Evolutionary conservation across 2,888 invertebrate genomes (phyloP).

Genomic region (Drosophila ezoana): DNA sequence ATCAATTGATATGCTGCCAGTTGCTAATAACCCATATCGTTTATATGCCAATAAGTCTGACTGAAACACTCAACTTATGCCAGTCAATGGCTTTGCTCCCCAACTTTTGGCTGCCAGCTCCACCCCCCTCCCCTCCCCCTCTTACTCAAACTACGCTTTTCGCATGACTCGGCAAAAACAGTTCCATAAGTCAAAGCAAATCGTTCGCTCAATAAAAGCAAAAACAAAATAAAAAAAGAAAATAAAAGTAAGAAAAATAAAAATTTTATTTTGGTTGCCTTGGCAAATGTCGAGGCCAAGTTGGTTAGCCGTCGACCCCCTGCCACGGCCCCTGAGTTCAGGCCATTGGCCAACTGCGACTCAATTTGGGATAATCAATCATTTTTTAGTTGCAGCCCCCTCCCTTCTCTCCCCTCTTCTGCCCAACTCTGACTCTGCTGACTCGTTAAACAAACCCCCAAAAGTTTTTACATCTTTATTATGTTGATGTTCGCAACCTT

Average conservation of each 20-base stretch:
- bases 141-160: slow-evolving; percentile 13
- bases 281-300: slow-evolving; percentile 53
- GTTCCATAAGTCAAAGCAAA: slow-evolving; percentile 37
- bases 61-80: slow-evolving; percentile 57
- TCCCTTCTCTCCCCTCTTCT: not conserved
- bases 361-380: slow-evolving; percentile 70
- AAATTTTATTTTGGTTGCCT: slow-evolving; percentile 27
- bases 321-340: not conserved
- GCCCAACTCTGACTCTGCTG: slow-evolving; percentile 1
- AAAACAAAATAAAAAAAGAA: not conserved
- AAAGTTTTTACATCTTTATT: slow-evolving; percentile 70
- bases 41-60: slow-evolving; percentile 49
- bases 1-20: slow-evolving; percentile 60
- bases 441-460: slow-evolving; percentile 59
- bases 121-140: not conserved
- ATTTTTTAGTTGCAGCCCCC: slow-evolving; percentile 51
- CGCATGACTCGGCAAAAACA: slow-evolving; percentile 53
- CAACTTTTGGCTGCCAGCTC: not conserved
- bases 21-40: slow-evolving; percentile 63
- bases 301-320: not conserved
- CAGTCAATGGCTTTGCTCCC: slow-evolving; percentile 44
- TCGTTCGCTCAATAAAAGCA: slow-evolving; percentile 6
- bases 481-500: slow-evolving; percentile 38
- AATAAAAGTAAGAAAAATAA: slow-evolving; percentile 1
- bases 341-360: slow-evolving; percentile 51